Evolutionary conservation across 1,140 invertebrate species (phyloP), one percentile per base, ranked within the genome.

Genomic region (Olivierus martensii): DNA sequence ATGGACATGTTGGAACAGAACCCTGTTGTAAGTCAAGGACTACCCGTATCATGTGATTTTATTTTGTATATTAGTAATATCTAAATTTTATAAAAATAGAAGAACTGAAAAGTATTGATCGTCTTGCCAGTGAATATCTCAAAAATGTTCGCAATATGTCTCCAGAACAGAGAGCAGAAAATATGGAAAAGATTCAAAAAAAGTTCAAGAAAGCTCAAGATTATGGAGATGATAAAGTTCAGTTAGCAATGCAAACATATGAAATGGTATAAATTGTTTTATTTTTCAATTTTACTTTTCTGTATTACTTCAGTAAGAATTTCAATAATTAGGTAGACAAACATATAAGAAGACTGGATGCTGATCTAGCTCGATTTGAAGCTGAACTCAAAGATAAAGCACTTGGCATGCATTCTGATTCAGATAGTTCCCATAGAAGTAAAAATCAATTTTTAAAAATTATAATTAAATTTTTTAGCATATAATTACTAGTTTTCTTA

Each of bases 241-340:
- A 95, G 67, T 72, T 98, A 52, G 91, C 93, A 1, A 95, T 96
- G 70, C 92, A 97, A 70, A 97, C 92, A 0, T 98, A 98, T 68
- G 93, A 98, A 73, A 73, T 97, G 67, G 92, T 79, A 43, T 43
- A 43, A 43, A 17, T 43, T 39, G n/a, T n/a, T n/a, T 43, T 43
- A 18, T 43, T 43, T 4, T 6, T 43, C 9, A 18, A 43, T 4
- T 18, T 43, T 9, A 6, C 9, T 6, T 43, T 17, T 43, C 0
- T 4, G 17, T 43, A 6, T 43, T 43, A 43, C 17, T 43, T 3
- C 7, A 43, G 3, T 17, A 43, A 18, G 41, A 43, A 6, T 28
- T 28, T 53, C 15, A 12, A 43, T 46, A 54, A 64, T 10, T 52
- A 77, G 75, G 75, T 96, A n/a, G 93, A 97, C 65, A 97, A 97